Conservation (phyloP, 2,888 invertebrate genomes). For the Poecilobothrus nobilitatus region DNA sequence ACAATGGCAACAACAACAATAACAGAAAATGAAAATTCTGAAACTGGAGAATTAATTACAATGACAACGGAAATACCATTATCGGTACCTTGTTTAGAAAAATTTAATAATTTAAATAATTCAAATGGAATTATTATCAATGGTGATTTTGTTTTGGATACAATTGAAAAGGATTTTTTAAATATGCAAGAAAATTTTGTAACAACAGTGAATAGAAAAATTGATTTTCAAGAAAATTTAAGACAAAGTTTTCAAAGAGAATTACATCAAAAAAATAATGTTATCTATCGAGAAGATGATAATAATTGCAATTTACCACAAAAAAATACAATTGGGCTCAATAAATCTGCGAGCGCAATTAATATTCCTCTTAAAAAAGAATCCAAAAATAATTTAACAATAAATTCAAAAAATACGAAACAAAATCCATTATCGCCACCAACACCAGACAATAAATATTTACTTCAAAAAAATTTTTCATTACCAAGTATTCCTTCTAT, state of each 20-base stretch:
- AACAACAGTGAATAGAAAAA: background rate
- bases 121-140: slow-evolving; percentile 27
- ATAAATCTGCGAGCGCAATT: background rate
- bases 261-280: background rate
- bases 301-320: background rate
- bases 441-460: slow-evolving; percentile 26
- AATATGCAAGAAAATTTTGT: background rate
- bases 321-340: background rate
- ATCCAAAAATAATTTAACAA: too few species aligned
- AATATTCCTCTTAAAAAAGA: background rate
- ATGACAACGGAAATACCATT: slow-evolving; percentile 25
- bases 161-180: background rate
- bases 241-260: background rate
- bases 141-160: slow-evolving; percentile 19
- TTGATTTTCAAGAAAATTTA: background rate
- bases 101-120: slow-evolving; percentile 33
- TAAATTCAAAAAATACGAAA: background rate
- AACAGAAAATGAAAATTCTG: slow-evolving; percentile 15
- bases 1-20: slow-evolving; percentile 10
- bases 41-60: slow-evolving; percentile 20
- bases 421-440: background rate
- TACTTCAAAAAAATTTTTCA: background rate
- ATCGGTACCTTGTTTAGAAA: slow-evolving; percentile 35
- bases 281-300: background rate
- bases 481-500: background rate